phyloP scores from a whole-genome alignment of 1,140 invertebrate species.

The Brachystomella parvula region DNA sequence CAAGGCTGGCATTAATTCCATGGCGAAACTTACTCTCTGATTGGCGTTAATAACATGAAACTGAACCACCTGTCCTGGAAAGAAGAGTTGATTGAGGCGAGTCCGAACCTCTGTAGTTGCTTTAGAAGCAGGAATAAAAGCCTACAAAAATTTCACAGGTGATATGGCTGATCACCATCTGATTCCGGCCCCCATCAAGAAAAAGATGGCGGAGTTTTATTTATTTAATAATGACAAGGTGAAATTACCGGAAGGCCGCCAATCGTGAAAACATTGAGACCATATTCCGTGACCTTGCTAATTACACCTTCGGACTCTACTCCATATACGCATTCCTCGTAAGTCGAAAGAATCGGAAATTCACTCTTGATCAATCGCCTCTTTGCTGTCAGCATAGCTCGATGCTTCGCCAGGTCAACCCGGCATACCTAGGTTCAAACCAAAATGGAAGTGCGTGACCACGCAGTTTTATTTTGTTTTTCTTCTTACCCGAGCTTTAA shows the following conservation, averaged over 20 bases:
- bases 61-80: slow-evolving; percentile 40
- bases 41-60: slow-evolving; percentile 40
- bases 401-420: slow-evolving; percentile 19
- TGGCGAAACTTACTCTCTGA: not conserved
- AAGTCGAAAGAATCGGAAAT: slow-evolving; percentile 15
- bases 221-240: not conserved
- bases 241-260: slow-evolving; percentile 27
- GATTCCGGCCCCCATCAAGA: not conserved
- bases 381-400: slow-evolving; percentile 30
- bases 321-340: slow-evolving; percentile 23
- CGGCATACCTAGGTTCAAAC: slow-evolving; percentile 27
- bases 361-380: slow-evolving; percentile 28
- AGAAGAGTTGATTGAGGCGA: slow-evolving; percentile 41
- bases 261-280: slow-evolving; percentile 27
- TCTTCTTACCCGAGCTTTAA: slow-evolving; percentile 42
- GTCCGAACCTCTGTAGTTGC: slow-evolving; percentile 22
- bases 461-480: not conserved
- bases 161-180: not conserved
- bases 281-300: slow-evolving; percentile 19
- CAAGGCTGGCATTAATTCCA: not conserved
- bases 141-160: slow-evolving; percentile 2
- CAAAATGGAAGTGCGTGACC: not conserved
- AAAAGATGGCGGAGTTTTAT: not conserved
- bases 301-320: slow-evolving; percentile 26
- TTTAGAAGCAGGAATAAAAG: slow-evolving; percentile 23